Evolutionary conservation across 1,140 invertebrate genomes (phyloP), one percentile per base, ranked within the genome.

Genomic region (Drosophila arizonae): DNA sequence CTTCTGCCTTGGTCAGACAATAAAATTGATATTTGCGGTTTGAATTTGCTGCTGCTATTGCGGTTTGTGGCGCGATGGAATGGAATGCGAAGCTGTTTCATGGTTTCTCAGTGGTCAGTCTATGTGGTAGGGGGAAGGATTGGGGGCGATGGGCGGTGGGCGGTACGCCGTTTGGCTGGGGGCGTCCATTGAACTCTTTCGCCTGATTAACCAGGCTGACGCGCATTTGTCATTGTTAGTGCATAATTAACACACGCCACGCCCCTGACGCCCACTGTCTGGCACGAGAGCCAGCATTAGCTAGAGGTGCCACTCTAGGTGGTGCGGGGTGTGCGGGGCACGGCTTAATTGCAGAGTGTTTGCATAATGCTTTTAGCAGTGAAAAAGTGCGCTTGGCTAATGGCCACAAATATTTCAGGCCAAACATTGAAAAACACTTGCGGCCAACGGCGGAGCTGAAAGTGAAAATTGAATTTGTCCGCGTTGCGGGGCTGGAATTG

Each of bases 371-470:
- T 79, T 82, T 87, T 77, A 84, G 82, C 72, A 88, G 77, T 87
- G 71, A 72, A 81, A 86, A 86, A 78, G 58, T 66, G 51, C 69
- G 65, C 76, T 65, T 80, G 80, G 65, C 84, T 88, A 88, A 88
- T 88, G 84, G 84, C 74, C 55, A 55, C 84, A 88, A 88, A 84
- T 84, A 88, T 84, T 88, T 88, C 85, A 88, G 88, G 77, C 45
- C 56, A 88, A 88, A 88, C 84, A 88, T 88, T 88, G 79, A 87
- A 88, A 89, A 89, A 82, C 84, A 87, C 84, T 87, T 84, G 85
- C 61, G 73, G 76, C 79, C 41, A 76, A 57, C 77, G 62, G 60
- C 56, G 21, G 24, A 26, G 21, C 70, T 43, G 50, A 62, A 63
- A 69, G 76, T 74, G 77, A 82, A 82, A 84, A 60, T 84, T 84